Evolutionary conservation across 2,797 vertebrate genomes (phyloP).

Genomic region (Scarus forsteni): DNA sequence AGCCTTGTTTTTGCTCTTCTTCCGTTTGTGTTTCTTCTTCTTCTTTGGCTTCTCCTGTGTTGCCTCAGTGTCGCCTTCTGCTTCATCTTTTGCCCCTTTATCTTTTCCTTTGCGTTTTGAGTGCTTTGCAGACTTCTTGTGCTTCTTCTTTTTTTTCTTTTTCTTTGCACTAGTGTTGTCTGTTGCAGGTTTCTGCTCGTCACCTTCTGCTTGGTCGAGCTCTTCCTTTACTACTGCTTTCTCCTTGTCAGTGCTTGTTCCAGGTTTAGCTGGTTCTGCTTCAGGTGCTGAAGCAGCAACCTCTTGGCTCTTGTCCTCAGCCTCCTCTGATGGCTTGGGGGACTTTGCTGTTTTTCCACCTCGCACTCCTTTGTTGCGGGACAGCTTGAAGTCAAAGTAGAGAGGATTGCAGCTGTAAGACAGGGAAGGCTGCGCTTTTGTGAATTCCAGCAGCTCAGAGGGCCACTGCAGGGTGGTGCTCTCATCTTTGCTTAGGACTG

Average conservation of each 20-base stretch:
- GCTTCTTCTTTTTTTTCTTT: conserved; percentile 99
- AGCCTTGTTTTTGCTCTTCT: conserved; percentile 91
- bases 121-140: conserved; percentile 94
- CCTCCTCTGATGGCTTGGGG: conserved; percentile 62
- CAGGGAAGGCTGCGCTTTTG: conserved; percentile 92
- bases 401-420: conserved; percentile 99
- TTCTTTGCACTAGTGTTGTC: conserved; percentile 81
- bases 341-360: conserved; percentile 74
- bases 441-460: conserved; percentile 98
- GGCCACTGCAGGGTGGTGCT: conserved; percentile 98
- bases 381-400: conserved; percentile 98
- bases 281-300: conserved; percentile 60
- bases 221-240: conserved; percentile 59
- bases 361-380: conserved; percentile 89
- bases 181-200: conserved; percentile 70
- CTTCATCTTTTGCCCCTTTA: conserved; percentile 82
- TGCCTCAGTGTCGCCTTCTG: conserved; percentile 82
- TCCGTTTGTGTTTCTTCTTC: conserved; percentile 94
- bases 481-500: conserved; percentile 96
- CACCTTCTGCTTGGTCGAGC: conserved; percentile 65
- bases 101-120: conserved; percentile 89
- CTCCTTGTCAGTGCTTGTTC: conserved; percentile 75
- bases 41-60: conserved; percentile 92
- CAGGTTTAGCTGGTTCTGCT: conserved; percentile 57
- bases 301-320: conserved; percentile 76